Conservation (phyloP, 2,888 invertebrate genomes). For the Hedya salicella region DNA sequence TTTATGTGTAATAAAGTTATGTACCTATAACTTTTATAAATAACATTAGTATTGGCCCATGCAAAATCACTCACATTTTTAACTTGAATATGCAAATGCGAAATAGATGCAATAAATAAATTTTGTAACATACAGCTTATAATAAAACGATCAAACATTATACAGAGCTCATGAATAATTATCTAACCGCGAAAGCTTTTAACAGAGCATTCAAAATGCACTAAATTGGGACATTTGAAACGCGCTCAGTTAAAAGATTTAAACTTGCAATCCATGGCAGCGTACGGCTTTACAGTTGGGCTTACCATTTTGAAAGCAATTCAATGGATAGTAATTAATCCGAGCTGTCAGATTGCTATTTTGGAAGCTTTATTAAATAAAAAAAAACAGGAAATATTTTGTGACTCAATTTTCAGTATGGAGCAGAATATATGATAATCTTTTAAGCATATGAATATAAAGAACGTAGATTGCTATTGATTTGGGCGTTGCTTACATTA, state of each 20-base stretch:
- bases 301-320: background rate
- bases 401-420: background rate
- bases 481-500: too few relatives aligned
- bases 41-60: too few relatives aligned
- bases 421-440: background rate
- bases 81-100: too few relatives aligned
- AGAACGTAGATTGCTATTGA: too few relatives aligned
- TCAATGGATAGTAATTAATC: background rate
- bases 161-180: slow-evolving; percentile 12
- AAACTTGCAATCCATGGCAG: background rate
- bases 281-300: background rate
- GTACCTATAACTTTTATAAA: too few relatives aligned
- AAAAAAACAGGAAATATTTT: background rate
- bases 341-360: background rate
- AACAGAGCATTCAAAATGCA: background rate
- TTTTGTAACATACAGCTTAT: too few relatives aligned
- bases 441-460: too few relatives aligned
- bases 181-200: slow-evolving; percentile 20
- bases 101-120: too few relatives aligned
- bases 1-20: too few relatives aligned
- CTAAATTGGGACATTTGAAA: background rate
- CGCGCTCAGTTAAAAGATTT: background rate
- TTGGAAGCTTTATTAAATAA: background rate
- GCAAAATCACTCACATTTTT: too few relatives aligned
- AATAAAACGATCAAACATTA: slow-evolving; percentile 3